Base-by-base conservation (phyloP, 2,888 invertebrate genomes). In the Cremastinae sp. region DNA sequence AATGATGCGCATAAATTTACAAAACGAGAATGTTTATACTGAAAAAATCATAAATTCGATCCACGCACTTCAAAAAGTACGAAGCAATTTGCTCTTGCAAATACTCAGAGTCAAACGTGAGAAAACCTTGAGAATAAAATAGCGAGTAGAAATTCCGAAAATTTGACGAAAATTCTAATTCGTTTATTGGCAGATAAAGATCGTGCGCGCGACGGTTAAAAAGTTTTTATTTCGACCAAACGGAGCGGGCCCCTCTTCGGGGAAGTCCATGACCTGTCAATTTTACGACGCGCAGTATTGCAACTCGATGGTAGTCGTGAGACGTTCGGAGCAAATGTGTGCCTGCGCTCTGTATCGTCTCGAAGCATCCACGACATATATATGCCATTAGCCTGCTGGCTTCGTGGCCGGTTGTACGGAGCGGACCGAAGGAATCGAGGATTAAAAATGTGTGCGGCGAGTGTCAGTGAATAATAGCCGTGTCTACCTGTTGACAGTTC, bases 401-500 rank as follows among this genome's bases (percentile, higher is more conserved):
- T 20, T 22, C 43, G 28, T 14, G 20, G 51, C 28, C 41, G 43
- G 65, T 39, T 53, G 55, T 28, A 53, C 14, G 12, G 12, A 12
- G 35, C 28, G 7, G 18, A 8, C 5, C 28, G 20, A 18, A 18
- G 10, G 39, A 8, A 18, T 18, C 59, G 58, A 20, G 28, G 22
- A 16, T 18, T 45, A 45, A 28, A 41, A 18, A 20, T 14, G 35
- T 28, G 28, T 49, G 65, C 16, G 55, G 53, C 18, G 43, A 64
- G 53, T 65, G 69, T 61, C 69, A 61, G 73, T 76, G 69, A 43
- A 28, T 53, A 41, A 58, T 14, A 47, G 47, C 14, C 20, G 64
- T 41, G 39, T 51, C 58, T 64, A 68, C 37, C 53, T 51, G 69
- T 74, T 74, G 76, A 76, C 76, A 69, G 73, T 73, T 70, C 35